A percentile compares a stretch with the other conserved stretches of the same genome.
Evolutionary conservation across 2,888 invertebrate genomes (phyloP).

Genomic region (Polydrusus pterygomalis): DNA sequence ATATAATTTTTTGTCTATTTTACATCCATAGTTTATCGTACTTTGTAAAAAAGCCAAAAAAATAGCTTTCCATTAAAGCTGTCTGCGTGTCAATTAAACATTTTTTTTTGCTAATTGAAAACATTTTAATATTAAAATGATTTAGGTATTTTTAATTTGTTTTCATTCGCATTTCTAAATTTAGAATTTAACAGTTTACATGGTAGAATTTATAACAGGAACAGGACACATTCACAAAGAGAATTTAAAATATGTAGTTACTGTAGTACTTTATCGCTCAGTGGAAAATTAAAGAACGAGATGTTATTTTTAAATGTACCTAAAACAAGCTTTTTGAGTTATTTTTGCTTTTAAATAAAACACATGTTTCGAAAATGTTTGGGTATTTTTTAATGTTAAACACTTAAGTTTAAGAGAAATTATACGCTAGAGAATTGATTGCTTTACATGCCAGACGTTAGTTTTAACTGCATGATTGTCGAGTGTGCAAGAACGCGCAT

Average conservation of each 20-base stretch:
- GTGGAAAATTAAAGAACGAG: neutral
- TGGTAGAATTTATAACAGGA: slow-evolving; percentile 18
- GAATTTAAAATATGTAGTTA: slow-evolving; percentile 10
- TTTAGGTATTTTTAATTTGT: neutral
- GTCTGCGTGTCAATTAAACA: no score
- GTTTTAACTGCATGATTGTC: no score
- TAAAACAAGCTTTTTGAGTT: neutral
- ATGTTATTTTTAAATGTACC: neutral
- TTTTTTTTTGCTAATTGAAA: neutral
- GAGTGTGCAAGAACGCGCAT: no score
- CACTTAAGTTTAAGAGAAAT: no score
- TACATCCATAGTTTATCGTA: no score
- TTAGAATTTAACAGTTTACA: slow-evolving; percentile 22
- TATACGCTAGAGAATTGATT: no score
- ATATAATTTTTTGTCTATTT: no score
- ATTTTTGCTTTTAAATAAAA: neutral
- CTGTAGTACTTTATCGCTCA: neutral
- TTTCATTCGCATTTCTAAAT: slow-evolving; percentile 5
- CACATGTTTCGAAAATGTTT: neutral
- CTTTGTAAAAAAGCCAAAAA: no score
- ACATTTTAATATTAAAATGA: neutral
- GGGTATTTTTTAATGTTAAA: no score
- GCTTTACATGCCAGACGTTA: no score
- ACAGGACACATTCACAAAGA: slow-evolving; percentile 8
- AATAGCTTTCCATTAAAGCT: no score